A percentile compares a stretch with the other conserved stretches of the same genome.
These are phyloP conservation scores for Nephrotoma guestfalica DNA, from an alignment of 2,888 invertebrate species.

Conservation along the genomic window DNA sequence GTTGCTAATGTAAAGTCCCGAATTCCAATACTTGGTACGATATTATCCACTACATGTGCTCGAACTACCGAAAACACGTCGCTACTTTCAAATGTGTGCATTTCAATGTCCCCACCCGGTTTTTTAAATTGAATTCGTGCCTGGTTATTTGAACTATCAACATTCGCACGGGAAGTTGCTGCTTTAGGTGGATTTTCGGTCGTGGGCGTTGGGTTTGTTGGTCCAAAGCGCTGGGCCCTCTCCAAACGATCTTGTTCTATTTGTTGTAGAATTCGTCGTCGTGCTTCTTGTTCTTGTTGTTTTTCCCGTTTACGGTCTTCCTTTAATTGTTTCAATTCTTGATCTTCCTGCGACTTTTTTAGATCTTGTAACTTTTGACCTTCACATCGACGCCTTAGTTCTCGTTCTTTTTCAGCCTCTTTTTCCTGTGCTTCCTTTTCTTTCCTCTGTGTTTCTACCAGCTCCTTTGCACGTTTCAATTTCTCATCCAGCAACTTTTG, in stretches of 20 bases:
- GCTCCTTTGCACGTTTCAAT: constrained; percentile 45
- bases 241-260: constrained; percentile 75
- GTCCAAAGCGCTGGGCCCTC: constrained; percentile 34
- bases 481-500: constrained; percentile 31
- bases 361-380: constrained; percentile 37
- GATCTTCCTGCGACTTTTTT: constrained; percentile 49
- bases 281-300: constrained; percentile 54
- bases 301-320: constrained; percentile 62
- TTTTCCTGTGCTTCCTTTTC: constrained; percentile 53
- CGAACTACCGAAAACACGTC: constrained; percentile 45
- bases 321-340: constrained; percentile 53
- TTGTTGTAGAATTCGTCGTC: constrained; percentile 65
- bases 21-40: constrained; percentile 24
- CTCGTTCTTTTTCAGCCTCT: constrained; percentile 35
- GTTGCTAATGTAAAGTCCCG: constrained; percentile 62
- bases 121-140: constrained; percentile 75
- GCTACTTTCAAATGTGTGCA: constrained; percentile 54
- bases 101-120: constrained; percentile 63
- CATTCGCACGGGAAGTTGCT: constrained; percentile 24
- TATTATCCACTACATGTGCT: constrained; percentile 24
- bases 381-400: constrained; percentile 53
- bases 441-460: constrained; percentile 48
- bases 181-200: constrained; percentile 18
- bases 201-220: constrained; percentile 11
- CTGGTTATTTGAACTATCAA: constrained; percentile 26